Conservation (phyloP, 2,888 invertebrate species). For the Cybosia mesomella region DNA sequence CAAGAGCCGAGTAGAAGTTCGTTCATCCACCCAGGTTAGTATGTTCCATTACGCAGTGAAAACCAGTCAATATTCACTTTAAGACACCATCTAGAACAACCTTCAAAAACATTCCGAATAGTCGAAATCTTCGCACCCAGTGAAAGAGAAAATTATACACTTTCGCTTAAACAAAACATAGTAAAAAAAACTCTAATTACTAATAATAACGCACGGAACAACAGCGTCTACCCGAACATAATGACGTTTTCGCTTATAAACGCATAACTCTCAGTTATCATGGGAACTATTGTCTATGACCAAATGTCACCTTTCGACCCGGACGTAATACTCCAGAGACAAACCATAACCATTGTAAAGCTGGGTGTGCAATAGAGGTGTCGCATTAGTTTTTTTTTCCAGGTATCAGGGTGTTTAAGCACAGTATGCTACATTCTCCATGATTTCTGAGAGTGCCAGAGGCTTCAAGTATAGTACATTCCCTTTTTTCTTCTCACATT, state of each 20-base stretch:
- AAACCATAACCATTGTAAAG: constrained; percentile 21
- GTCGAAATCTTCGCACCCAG: not conserved
- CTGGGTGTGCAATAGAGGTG: not conserved
- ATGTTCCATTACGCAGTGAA: too few relatives aligned
- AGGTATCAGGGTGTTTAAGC: not conserved
- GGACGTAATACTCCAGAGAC: constrained; percentile 36
- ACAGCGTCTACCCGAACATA: constrained; percentile 1
- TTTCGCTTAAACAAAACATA: constrained; percentile 16
- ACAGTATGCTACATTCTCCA: too few relatives aligned
- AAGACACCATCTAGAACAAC: not conserved
- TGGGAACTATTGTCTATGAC: constrained; percentile 28
- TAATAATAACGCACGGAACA: constrained; percentile 14
- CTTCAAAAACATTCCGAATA: not conserved
- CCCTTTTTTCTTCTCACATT: too few relatives aligned
- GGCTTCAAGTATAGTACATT: too few relatives aligned
- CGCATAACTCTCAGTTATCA: constrained; percentile 18
- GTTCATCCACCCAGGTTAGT: too few relatives aligned
- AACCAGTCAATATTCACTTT: too few relatives aligned
- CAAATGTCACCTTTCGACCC: constrained; percentile 50
- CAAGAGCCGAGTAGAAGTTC: too few relatives aligned
- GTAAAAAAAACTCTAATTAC: constrained; percentile 20
- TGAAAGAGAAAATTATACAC: constrained; percentile 19
- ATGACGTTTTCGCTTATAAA: constrained; percentile 19
- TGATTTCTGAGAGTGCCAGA: too few relatives aligned
- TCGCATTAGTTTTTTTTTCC: not conserved